Evolutionary conservation across 2,888 invertebrate species (phyloP), one percentile per base, ranked within the genome.

Genomic region (Tenodera sinensis): DNA sequence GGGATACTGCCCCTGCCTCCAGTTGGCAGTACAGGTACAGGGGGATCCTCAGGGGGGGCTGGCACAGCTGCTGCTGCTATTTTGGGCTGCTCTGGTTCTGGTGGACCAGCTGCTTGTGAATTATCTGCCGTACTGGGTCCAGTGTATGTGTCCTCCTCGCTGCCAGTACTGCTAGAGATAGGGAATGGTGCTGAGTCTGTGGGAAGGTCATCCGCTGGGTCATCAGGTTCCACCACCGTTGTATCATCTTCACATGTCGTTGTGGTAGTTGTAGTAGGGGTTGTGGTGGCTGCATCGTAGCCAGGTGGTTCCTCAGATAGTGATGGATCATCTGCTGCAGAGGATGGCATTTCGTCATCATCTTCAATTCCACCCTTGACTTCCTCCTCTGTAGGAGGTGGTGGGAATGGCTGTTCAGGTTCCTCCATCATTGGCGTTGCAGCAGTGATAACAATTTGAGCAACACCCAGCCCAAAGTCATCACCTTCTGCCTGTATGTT

Each of bases 381-480:
- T 28, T 91, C 91, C 34, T 91, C 91, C 54, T 92, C 92, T 47
- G 89, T 81, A 12, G 91, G 91, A 14, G 91, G 91, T 6, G 96
- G 96, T 25, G 97, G 97, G 94, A 97, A 97, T 81, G 96, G 95
- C 92, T 96, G 96, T 91, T 97, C 97, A 83, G 97, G 95, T 92
- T 97, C 97, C 93, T 98, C 98, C 92, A 96, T 94, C 97, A 97
- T 97, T 84, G 98, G 98, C 84, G 98, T 98, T 91, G 98, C 98
- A 89, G 98, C 98, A 85, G 98, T 98, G 93, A 98, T 98, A 90
- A 98, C 97, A 92, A 98, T 98, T 93, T 97, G 97, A 88, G 97
- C 97, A 91, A 97, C 97, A 90, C 97, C 97, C 91, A 98, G 95
- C 91, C 97, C 97, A 91, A 95, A 94, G 91, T 96, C 95, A 91